Base-by-base conservation (phyloP, 2,113 vertebrate species). In the Microtus ochrogaster region DNA sequence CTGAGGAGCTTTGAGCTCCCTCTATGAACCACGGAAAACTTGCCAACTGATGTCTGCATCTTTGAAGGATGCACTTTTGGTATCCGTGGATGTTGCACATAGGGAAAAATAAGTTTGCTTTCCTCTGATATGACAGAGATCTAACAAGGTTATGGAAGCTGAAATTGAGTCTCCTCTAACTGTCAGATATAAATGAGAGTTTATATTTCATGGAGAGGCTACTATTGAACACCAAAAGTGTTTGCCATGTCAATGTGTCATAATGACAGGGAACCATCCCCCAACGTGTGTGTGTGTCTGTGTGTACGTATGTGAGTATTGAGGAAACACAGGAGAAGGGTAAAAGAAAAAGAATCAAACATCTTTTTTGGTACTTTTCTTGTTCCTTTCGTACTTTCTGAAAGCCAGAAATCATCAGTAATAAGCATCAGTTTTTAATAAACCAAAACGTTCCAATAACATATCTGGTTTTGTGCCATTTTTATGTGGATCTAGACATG, bases 191-290 rank as follows among this genome's bases (percentile, higher is more conserved):
- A 79, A 94, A 81, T 88, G 97, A 94, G 58, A 58, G 58, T 58
- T 58, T 58, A 58, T 97, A 89, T 95, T 97, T 97, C 96, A 33
- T 1, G 65, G 92, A 87, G 94, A 97, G 97, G 97, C 95, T 68
- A 55, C 92, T 63, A 33, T 90, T 94, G 95, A 91, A 96, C 92
- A 97, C 79, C 97, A 68, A 30, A 93, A 70, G 74, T 92, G 88
- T 81, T 92, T 91, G 89, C 89, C 82, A 6, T 90, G 89, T 92
- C 90, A 36, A 0, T 72, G 81, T 94, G 92, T 95, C 70, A 61
- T 94, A 91, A 78, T 97, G 92, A 49, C 93, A 91, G 2, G 13
- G 41, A 87, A 92, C 95, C 39, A 95, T 41, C 74, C 9, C 92
- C 93, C 92, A 92, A 17, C 76, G n/a, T 95, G 97, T 90, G 89